A percentile compares a stretch with the other conserved stretches of the same genome.
phyloP scores from a whole-genome alignment of 2,888 invertebrate species.

The Lochmaea crataegi region DNA sequence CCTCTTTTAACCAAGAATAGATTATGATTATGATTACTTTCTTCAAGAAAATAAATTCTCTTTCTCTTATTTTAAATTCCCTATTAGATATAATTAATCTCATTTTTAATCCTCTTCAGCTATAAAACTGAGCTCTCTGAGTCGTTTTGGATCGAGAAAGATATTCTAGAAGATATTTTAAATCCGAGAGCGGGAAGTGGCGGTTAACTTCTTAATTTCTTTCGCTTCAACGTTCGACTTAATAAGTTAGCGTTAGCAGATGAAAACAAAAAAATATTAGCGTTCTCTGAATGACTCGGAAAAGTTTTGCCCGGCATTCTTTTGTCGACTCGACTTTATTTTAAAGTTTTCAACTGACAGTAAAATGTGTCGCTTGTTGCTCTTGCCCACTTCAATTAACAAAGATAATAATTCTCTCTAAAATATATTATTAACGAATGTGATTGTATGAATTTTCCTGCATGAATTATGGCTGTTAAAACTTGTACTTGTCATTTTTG shows the following conservation, averaged over 20 bases:
- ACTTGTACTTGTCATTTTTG: no score
- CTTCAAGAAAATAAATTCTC: conserved; percentile 28
- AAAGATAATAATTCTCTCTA: background rate
- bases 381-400: background rate
- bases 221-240: conserved; percentile 47
- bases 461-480: no score
- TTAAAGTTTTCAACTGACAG: background rate
- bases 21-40: conserved; percentile 28
- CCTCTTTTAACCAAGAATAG: conserved; percentile 8
- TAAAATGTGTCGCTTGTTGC: conserved; percentile 9
- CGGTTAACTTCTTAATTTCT: conserved; percentile 54
- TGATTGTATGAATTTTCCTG: no score
- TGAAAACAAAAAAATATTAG: conserved; percentile 34
- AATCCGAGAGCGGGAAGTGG: conserved; percentile 49
- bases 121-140: conserved; percentile 48
- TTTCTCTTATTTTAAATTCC: conserved; percentile 32
- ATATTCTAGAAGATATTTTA: conserved; percentile 50
- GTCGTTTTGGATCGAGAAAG: conserved; percentile 44
- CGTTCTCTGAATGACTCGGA: conserved; percentile 27
- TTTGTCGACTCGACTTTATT: conserved; percentile 7
- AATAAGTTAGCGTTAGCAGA: conserved; percentile 43
- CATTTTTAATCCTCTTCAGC: conserved; percentile 48
- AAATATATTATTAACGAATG: background rate
- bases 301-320: conserved; percentile 17
- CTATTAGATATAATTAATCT: conserved; percentile 49